phyloP scores from a whole-genome alignment of 2,113 vertebrate species.

The Rhabdomys dilectus region DNA sequence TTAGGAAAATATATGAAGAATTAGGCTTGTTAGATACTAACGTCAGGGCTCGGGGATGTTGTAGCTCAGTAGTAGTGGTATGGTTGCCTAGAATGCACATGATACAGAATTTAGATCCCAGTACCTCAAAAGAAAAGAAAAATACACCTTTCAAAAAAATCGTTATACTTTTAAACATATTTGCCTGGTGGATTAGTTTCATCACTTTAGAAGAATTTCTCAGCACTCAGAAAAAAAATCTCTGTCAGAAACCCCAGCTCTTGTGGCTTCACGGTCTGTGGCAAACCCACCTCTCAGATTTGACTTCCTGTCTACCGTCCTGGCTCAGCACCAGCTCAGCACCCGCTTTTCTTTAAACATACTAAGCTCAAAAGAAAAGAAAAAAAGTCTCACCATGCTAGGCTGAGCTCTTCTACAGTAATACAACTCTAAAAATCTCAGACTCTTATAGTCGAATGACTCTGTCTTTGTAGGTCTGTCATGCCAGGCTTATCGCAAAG shows the following conservation, averaged over 20 bases:
- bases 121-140: not conserved
- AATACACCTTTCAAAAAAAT: not conserved
- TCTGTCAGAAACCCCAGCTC: not conserved
- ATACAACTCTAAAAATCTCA: not conserved
- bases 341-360: not conserved
- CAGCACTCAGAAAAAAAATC: not conserved
- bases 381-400: not conserved
- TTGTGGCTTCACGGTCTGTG: no score
- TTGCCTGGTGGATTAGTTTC: not conserved
- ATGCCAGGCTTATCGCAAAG: not conserved
- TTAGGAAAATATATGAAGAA: slow-evolving; percentile 8
- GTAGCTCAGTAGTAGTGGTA: not conserved
- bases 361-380: not conserved
- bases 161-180: not conserved
- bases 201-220: not conserved
- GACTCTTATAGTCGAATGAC: not conserved
- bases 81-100: not conserved
- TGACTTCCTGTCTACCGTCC: not conserved
- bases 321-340: not conserved
- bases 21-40: not conserved
- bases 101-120: not conserved
- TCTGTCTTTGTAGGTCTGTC: not conserved
- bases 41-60: not conserved
- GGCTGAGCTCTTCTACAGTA: not conserved
- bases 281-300: not conserved